Percentiles rank a stretch among this genome's conserved stretches.
These are phyloP conservation scores for Narcine bancroftii DNA, from an alignment of 2,113 vertebrate species.

Conservation along the genomic window DNA sequence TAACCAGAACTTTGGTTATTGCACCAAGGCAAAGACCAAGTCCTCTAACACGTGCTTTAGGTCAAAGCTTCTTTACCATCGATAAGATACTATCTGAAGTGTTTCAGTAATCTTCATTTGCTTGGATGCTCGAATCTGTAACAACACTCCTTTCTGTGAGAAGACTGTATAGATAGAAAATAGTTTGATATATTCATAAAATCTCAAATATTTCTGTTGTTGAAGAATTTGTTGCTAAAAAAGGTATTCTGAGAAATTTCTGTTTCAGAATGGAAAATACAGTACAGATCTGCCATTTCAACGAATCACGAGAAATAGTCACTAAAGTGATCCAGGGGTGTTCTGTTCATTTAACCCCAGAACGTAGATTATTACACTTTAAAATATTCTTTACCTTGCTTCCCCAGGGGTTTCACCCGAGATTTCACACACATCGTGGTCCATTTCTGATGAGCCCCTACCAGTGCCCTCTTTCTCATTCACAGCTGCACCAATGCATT, in stretches of 20 bases:
- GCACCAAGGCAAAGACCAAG: not conserved
- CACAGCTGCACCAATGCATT: conserved; percentile 55
- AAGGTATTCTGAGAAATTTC: not conserved
- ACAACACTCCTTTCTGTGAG: not conserved
- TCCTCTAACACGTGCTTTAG: not conserved
- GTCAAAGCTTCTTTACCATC: not conserved
- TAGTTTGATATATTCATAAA: not conserved
- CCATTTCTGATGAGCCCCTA: conserved; percentile 48
- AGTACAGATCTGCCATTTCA: not conserved
- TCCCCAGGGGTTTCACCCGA: conserved; percentile 61
- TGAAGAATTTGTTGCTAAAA: not conserved
- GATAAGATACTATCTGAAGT: not conserved
- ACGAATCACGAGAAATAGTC: too few relatives aligned
- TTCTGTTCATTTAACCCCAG: not conserved
- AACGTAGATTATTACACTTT: not conserved
- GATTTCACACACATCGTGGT: conserved; percentile 64
- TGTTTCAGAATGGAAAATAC: not conserved
- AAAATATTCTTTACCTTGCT: conserved; percentile 57
- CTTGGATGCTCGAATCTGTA: not conserved
- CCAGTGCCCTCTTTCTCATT: conserved; percentile 48
- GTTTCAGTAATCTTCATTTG: not conserved
- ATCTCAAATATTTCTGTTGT: too few relatives aligned
- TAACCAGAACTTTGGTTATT: not conserved
- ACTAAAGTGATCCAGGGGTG: too few relatives aligned
- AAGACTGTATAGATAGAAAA: not conserved